Conservation (phyloP, 2,888 invertebrate genomes). For the Eupithecia insigniata region DNA sequence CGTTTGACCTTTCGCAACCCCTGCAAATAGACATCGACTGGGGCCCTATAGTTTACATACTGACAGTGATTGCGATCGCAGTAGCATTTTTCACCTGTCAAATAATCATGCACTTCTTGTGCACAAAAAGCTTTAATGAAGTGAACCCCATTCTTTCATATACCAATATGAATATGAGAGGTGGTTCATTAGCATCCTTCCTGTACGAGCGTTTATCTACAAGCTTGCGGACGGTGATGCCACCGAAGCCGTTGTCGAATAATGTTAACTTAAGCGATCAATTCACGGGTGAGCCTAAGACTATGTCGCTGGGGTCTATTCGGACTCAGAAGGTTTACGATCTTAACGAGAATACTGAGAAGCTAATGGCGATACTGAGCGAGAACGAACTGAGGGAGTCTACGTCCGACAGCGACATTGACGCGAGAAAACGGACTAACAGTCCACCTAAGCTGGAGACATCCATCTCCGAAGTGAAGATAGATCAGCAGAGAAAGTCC, state of each 20-base stretch:
- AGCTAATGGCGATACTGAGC: constrained; percentile 67
- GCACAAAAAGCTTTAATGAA: constrained; percentile 55
- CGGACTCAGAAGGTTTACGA: constrained; percentile 70
- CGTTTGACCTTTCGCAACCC: constrained; percentile 63
- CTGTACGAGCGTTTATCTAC: background rate
- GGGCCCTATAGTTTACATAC: constrained; percentile 64
- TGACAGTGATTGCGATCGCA: constrained; percentile 59
- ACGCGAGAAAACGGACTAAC: constrained; percentile 42
- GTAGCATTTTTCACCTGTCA: constrained; percentile 64
- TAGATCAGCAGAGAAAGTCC: constrained; percentile 46
- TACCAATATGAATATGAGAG: background rate
- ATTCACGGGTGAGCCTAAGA: constrained; percentile 45
- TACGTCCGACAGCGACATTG: constrained; percentile 24
- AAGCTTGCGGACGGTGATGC: background rate
- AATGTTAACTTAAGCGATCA: background rate
- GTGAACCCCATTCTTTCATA: background rate
- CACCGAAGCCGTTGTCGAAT: background rate
- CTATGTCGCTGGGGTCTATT: constrained; percentile 57
- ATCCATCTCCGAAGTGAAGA: constrained; percentile 65
- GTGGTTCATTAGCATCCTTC: background rate
- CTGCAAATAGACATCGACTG: constrained; percentile 63
- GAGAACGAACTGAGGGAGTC: constrained; percentile 55
- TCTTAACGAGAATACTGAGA: constrained; percentile 71
- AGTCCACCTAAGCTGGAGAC: constrained; percentile 73
- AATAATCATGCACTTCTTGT: constrained; percentile 63